Conservation (phyloP, 2,797 vertebrate species). For the Denticeps clupeoides region DNA sequence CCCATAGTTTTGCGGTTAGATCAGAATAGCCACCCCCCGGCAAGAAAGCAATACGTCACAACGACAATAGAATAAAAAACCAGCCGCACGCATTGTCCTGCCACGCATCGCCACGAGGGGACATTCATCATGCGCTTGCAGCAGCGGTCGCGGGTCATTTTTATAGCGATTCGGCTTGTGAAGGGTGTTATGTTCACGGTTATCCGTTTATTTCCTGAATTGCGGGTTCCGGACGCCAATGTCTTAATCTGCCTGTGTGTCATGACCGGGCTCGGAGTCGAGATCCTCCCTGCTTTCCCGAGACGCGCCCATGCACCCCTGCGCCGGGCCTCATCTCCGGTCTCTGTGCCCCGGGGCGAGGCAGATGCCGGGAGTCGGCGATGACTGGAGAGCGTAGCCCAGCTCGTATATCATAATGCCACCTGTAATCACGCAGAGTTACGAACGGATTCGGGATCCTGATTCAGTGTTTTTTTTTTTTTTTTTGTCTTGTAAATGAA, state of each 20-base stretch:
- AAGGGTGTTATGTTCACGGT: too few species aligned
- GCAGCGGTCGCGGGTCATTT: too few species aligned
- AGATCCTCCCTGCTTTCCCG: conserved; percentile 15
- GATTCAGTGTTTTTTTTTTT: too few species aligned
- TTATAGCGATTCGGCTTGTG: too few species aligned
- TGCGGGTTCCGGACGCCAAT: conserved; percentile 15
- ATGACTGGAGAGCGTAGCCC: background rate
- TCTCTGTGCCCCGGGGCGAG: conserved; percentile 3
- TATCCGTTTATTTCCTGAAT: too few species aligned
- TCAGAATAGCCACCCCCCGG: conserved; percentile 4
- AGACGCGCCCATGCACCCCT: conserved; percentile 21
- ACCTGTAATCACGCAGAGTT: background rate
- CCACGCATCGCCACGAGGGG: too few species aligned
- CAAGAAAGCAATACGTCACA: conserved; percentile 6
- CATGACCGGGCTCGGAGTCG: conserved; percentile 21
- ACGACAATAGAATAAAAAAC: conserved; percentile 19
- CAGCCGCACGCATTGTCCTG: too few species aligned
- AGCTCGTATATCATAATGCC: background rate
- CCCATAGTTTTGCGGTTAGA: background rate
- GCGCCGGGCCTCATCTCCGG: background rate
- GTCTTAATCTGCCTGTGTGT: conserved; percentile 24
- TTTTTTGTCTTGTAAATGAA: too few species aligned
- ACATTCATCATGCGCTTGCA: too few species aligned
- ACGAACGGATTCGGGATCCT: too few species aligned
- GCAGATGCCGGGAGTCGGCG: background rate